Conservation (phyloP, 92 coral and sea anemone genomes). For the Zoanthus sociatus region DNA sequence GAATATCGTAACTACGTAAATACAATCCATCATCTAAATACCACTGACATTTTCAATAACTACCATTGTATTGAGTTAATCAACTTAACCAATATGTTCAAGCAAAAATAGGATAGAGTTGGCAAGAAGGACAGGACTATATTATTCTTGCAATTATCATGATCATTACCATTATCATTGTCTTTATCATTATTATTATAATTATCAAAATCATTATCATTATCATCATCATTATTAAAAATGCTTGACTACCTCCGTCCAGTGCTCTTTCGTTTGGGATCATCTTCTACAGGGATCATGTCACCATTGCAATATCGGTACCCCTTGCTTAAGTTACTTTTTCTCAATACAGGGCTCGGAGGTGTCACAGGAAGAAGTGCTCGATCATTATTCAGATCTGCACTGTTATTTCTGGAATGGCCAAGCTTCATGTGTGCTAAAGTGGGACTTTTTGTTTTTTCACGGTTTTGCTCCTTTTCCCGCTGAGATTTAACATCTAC, state of each 20-base stretch:
- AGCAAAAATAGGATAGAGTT: no score
- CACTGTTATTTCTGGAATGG: slow-evolving; percentile 64
- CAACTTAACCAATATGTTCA: no score
- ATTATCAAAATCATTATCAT: no score
- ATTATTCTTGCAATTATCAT: no score
- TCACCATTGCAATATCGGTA: slow-evolving; percentile 91
- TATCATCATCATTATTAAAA: no score
- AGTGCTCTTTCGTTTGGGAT: slow-evolving; percentile 67
- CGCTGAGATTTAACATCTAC: slow-evolving; percentile 51
- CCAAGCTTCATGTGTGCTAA: slow-evolving; percentile 97
- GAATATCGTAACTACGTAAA: no score
- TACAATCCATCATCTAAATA: no score
- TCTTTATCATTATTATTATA: no score
- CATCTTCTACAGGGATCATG: slow-evolving; percentile 80
- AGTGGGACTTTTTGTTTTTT: slow-evolving; percentile 80
- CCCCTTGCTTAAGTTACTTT: slow-evolving; percentile 94
- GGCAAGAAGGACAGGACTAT: no score
- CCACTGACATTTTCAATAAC: no score
- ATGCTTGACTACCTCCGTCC: slow-evolving; percentile 64
- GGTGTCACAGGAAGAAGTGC: slow-evolving; percentile 67
- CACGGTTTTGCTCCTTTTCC: slow-evolving; percentile 66
- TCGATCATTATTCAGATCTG: slow-evolving; percentile 65
- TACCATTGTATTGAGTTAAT: no score
- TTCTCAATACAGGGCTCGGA: slow-evolving; percentile 77
- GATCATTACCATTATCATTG: no score